These are phyloP conservation scores for Carollia perspicillata DNA, from an alignment of 2,113 vertebrate species.

Conservation along the genomic window DNA sequence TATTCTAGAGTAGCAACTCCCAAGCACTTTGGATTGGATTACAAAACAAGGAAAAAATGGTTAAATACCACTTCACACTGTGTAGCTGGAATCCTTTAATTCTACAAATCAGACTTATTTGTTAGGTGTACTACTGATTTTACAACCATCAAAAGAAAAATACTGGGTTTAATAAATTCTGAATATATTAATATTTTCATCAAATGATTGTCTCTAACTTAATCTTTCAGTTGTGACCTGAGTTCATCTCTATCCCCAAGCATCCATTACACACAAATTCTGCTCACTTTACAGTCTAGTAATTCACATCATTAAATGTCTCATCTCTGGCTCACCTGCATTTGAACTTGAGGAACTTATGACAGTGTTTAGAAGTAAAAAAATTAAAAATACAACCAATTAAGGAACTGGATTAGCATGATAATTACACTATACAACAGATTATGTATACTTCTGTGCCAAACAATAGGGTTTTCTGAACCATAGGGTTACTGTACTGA, in stretches of 20 bases:
- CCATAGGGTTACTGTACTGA: neutral
- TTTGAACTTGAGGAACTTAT: neutral
- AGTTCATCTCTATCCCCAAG: neutral
- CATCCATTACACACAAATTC: neutral
- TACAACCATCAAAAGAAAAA: constrained; percentile 33
- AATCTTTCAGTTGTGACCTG: neutral
- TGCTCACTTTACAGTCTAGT: neutral
- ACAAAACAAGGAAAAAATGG: neutral
- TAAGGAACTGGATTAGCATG: neutral
- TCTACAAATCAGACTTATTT: neutral
- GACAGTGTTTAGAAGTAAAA: neutral
- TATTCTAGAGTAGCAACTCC: neutral
- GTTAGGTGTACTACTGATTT: neutral
- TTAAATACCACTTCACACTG: neutral
- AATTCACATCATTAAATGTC: neutral
- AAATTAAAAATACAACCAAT: neutral
- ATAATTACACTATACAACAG: neutral
- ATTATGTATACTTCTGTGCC: neutral
- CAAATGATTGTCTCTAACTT: neutral
- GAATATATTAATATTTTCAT: neutral
- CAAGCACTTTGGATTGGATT: neutral
- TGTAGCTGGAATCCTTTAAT: neutral
- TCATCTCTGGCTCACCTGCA: neutral
- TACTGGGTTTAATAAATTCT: neutral
- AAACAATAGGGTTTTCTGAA: neutral